phyloP scores from a whole-genome alignment of 2,888 invertebrate species.

The Limnephilus rhombicus region DNA sequence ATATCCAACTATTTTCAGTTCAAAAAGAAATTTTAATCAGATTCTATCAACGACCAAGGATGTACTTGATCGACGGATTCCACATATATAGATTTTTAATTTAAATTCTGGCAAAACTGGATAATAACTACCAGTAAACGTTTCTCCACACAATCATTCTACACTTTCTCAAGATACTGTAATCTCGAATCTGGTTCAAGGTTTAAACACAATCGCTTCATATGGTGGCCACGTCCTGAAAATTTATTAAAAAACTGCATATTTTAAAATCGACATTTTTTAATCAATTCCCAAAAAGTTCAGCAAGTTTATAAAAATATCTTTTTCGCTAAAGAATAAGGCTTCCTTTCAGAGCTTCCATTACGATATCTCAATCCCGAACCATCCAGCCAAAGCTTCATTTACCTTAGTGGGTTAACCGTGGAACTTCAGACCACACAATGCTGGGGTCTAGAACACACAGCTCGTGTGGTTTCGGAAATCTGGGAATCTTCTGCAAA shows the following conservation, averaged over 20 bases:
- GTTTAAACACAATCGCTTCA: not conserved
- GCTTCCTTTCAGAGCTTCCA: not conserved
- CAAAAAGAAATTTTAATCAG: no score
- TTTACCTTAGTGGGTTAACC: slow-evolving; percentile 17
- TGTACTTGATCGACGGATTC: no score
- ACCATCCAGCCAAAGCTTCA: not conserved
- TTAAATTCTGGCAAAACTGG: no score
- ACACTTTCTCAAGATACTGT: no score
- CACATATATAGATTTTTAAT: no score
- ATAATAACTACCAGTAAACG: no score
- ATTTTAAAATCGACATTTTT: not conserved
- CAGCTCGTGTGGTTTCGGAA: not conserved
- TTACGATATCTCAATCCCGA: not conserved
- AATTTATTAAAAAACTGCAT: not conserved
- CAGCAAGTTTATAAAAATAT: not conserved
- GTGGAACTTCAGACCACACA: not conserved
- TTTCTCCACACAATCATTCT: no score
- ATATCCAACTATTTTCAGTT: no score
- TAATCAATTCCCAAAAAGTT: not conserved
- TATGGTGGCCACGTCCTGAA: not conserved
- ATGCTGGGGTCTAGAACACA: not conserved
- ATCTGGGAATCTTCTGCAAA: not conserved
- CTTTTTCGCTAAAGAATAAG: not conserved
- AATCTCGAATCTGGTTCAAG: no score
- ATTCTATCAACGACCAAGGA: no score